Base-by-base conservation (phyloP, 2,888 invertebrate species). In the Chironomus riparius region DNA sequence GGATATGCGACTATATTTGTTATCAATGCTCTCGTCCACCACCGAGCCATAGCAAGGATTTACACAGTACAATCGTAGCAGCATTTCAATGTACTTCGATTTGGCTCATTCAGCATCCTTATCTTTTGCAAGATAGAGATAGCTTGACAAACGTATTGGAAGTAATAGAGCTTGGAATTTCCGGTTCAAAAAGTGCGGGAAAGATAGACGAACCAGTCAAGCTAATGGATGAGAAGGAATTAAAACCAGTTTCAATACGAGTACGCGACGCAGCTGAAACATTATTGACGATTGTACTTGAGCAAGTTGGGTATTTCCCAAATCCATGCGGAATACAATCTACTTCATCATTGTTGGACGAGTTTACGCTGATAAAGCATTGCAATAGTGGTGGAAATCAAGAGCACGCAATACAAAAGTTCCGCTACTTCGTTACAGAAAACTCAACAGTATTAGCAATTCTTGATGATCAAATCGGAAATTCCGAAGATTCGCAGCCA, bases 201-300 rank as follows among this genome's bases (percentile, higher is more conserved):
- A 95, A 96, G 84, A 92, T 92, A 0, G 94, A 94, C 6, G 97
- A 97, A 81, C 89, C 91, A 12, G 89, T 95, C 0, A 93, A 93
- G 83, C 92, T 94, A 89, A 98, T 98, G 82, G 95, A 96, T 79
- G 95, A 97, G 79, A 98, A 98, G 82, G 95, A 96, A 83, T 83
- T 97, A 77, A 98, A 97, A 82, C 98, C 99, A 0, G 98, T 96
- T 0, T 98, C 98, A 0, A 94, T 97, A 92, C 87, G 99, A 79
- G 99, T 99, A 0, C 89, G 97, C 77, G 98, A 99, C 85, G 97
- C 98, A 0, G 99, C 98, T 0, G 98, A 99, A 84, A 93, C 93
- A 78, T 86, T 98, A 56, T 87, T 98, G 5, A 94, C 95, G 79
- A 89, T 93, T 77, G 93, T 98, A 79, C 87, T 97, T 77, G 96